These are phyloP conservation scores for Drosophila arawakana DNA, from an alignment of 1,140 invertebrate species.

Conservation along the genomic window DNA sequence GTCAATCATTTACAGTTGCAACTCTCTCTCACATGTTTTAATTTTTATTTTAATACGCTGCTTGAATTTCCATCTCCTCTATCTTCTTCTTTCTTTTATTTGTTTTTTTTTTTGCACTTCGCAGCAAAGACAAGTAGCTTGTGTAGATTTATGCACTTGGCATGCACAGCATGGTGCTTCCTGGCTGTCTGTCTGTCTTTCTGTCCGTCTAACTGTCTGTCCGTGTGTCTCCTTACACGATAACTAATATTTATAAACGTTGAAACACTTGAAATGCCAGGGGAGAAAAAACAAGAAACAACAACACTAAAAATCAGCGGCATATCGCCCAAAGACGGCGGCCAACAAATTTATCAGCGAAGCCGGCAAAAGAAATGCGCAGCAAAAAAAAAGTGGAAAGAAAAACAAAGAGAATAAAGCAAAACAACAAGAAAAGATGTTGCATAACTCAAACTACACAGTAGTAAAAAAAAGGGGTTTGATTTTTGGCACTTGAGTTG, in stretches of 20 bases:
- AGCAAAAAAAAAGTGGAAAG: conserved; percentile 18
- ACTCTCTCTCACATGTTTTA: conserved; percentile 49
- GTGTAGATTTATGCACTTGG: conserved; percentile 77
- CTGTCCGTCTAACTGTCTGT: neutral
- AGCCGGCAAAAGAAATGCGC: conserved; percentile 48
- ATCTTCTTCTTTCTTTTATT: conserved; percentile 14
- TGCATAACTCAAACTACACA: conserved; percentile 56
- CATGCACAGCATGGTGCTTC: conserved; percentile 63
- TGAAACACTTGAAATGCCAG: conserved; percentile 42
- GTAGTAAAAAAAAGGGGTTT: conserved; percentile 55
- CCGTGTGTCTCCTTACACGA: conserved; percentile 63
- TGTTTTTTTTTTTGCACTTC: conserved; percentile 15
- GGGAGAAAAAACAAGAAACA: conserved; percentile 20
- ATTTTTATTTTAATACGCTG: conserved; percentile 81
- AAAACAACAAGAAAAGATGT: conserved; percentile 58
- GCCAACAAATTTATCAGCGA: conserved; percentile 81
- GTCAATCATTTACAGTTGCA: neutral
- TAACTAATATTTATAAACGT: conserved; percentile 70
- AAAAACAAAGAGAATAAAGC: conserved; percentile 26
- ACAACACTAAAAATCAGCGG: conserved; percentile 62
- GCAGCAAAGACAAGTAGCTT: conserved; percentile 48
- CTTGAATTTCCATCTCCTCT: conserved; percentile 37
- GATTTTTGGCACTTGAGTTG: conserved; percentile 66
- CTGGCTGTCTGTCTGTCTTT: conserved; percentile 14
- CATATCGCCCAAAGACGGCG: conserved; percentile 74